Base-by-base conservation (phyloP, 2,797 vertebrate genomes). In the Oreochromis mossambicus region DNA sequence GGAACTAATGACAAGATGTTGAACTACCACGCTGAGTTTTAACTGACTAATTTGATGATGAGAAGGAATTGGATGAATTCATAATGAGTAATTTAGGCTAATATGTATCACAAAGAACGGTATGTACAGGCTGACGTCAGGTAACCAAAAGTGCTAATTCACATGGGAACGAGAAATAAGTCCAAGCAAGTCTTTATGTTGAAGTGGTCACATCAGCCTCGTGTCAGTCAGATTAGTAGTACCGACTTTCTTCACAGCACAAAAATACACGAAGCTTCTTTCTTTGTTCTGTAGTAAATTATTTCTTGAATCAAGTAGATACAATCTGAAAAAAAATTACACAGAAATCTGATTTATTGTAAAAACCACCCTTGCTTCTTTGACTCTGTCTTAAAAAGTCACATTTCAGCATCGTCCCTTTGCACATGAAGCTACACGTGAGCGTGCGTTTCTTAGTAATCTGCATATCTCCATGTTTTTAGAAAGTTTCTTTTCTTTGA, bases 371-470 rank as follows among this genome's bases (percentile, higher is more conserved):
- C 26, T 50, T 10, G 6, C 26, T 32, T 19, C 15, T 32, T 50
- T 32, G 68, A 48, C 43, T 68, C 63, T 19, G 68, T 48, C 68
- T 73, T 3, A 46, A 29, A 73, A 73, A 7, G 68, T 48, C 43
- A 48, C 24, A 48, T 48, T 48, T 5, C 43, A 41, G 7, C 24
- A 8, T 46, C 19, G 8, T 32, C 32, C 19, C 24, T 24, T 48
- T 66, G 48, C 77, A 80, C 17, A 7, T 29, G 7, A 21, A 43
- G 6, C 19, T 4, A 34, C 75, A 82, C 24, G 54, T 73, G 12
- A 52, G 7, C 7, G 0, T 15, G 21, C 24, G 51, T 56, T 88
- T 92, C 87, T 82, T 54, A 38, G 88, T 48, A 92, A 84, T 91
- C 78, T 24, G 13, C 29, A 5, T 46, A 61, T 89, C 55, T 78